Evolutionary conservation across 2,797 vertebrate genomes (phyloP), one percentile per base, ranked within the genome.

Genomic region (Thaleichthys pacificus): DNA sequence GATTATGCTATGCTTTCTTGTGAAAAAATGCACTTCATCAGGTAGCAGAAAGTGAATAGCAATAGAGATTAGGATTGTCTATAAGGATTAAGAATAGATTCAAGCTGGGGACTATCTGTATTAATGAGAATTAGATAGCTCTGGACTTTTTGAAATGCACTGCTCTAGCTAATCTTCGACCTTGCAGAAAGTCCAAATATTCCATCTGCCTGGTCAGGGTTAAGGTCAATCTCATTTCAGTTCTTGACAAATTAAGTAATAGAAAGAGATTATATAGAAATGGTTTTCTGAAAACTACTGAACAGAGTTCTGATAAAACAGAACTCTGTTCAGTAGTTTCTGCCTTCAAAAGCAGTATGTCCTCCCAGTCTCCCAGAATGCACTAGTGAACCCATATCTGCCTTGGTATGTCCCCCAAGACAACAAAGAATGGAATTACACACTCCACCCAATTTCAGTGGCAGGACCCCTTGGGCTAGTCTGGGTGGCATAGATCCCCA

Each of bases 201-300:
- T 54, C 47, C 74, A 76, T 73, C 66, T 56, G 71, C 75, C 71
- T 68, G 74, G 61, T 77, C 73, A 75, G 38, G 38, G 35, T 63
- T 76, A 35, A 64, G 79, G 76, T 82, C 77, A 84, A 64, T 73
- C 74, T 80, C 67, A 84, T 81, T 77, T 77, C 3, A 30, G 67
- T 67, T 79, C 28, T 69, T 71, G 67, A 77, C 77, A 73, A 66
- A 68, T 61, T 75, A 56, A 69, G 72, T 61, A 78, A 78, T 22
- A n/a, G 17, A 58, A n/a, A 58, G 6, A 58, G 56, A 58, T 58
- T 58, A 47, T 14, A 47, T 30, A 63, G 75, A 21, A 69, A 38
- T 60, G 61, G 65, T 71, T 74, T 62, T 47, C 28, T 47, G 42
- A 32, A 61, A 38, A 3, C n/a, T n/a, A n/a, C n/a, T n/a, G n/a